Evolutionary conservation across 2,888 invertebrate species (phyloP).

Genomic region (Clitarchus hookeri): DNA sequence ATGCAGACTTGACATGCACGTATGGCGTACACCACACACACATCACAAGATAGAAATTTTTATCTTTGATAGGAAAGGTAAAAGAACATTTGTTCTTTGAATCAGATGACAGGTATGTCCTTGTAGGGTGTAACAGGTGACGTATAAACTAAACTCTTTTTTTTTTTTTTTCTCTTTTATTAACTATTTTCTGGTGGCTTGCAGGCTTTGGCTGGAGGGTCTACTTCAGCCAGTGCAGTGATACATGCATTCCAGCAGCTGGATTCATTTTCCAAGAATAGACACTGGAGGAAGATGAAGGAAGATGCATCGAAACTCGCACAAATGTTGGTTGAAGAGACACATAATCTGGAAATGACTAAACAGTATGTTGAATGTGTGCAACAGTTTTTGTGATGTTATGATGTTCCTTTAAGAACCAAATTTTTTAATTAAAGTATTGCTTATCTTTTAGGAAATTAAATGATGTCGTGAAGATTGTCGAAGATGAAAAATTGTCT

Average conservation of each 20-base stretch:
- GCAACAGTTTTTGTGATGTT: neutral
- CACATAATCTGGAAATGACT: neutral
- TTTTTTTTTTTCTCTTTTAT: too few relatives aligned
- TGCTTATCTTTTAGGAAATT: neutral
- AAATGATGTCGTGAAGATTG: neutral
- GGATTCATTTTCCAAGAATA: neutral
- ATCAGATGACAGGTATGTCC: too few relatives aligned
- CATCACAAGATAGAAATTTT: too few relatives aligned
- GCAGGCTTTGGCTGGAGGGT: neutral
- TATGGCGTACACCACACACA: too few relatives aligned
- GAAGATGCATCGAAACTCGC: neutral
- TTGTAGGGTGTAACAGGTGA: too few relatives aligned
- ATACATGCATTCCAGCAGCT: neutral
- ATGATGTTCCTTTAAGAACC: too few relatives aligned
- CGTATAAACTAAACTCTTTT: too few relatives aligned
- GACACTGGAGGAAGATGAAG: neutral
- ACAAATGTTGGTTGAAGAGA: neutral
- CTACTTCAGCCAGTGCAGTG: neutral
- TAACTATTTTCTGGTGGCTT: neutral
- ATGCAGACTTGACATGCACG: too few relatives aligned
- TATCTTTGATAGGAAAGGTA: too few relatives aligned
- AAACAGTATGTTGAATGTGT: neutral
- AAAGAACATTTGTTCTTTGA: too few relatives aligned
- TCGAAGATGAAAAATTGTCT: neutral
- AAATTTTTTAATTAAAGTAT: too few relatives aligned